Conservation (phyloP, 2,888 invertebrate species). For the Aspidapion aeneum region DNA sequence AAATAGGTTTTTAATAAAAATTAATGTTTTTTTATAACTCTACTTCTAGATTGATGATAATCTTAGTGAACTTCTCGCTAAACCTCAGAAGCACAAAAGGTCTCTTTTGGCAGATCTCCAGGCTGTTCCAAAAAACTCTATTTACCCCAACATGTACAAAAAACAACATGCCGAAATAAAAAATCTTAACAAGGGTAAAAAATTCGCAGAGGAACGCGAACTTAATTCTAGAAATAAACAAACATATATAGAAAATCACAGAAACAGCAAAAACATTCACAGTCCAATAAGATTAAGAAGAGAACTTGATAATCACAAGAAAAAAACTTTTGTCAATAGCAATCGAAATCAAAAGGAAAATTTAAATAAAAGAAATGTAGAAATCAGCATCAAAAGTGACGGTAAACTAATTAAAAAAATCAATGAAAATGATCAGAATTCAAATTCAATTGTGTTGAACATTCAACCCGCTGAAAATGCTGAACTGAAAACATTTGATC, state of each 20-base stretch:
- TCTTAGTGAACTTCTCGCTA: not conserved
- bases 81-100: not conserved
- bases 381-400: constrained; percentile 27
- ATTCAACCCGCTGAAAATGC: constrained; percentile 20
- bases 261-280: constrained; percentile 23
- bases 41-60: not conserved
- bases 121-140: constrained; percentile 27
- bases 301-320: constrained; percentile 18
- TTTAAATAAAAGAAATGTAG: constrained; percentile 19
- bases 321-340: not conserved
- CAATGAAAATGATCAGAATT: constrained; percentile 24
- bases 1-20: no score
- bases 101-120: constrained; percentile 1
- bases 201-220: constrained; percentile 6
- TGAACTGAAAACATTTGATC: not conserved
- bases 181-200: constrained; percentile 13
- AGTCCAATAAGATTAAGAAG: constrained; percentile 25
- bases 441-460: constrained; percentile 32
- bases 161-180: not conserved
- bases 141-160: constrained; percentile 29
- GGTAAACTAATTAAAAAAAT: constrained; percentile 32
- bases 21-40: no score
- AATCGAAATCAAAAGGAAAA: not conserved
- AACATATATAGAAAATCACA: constrained; percentile 1
- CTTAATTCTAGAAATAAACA: constrained; percentile 1